These are phyloP conservation scores for Bolinopsis microptera DNA, from an alignment of 37 sponge, comb jelly and placozoan genomes.

Conservation along the genomic window DNA sequence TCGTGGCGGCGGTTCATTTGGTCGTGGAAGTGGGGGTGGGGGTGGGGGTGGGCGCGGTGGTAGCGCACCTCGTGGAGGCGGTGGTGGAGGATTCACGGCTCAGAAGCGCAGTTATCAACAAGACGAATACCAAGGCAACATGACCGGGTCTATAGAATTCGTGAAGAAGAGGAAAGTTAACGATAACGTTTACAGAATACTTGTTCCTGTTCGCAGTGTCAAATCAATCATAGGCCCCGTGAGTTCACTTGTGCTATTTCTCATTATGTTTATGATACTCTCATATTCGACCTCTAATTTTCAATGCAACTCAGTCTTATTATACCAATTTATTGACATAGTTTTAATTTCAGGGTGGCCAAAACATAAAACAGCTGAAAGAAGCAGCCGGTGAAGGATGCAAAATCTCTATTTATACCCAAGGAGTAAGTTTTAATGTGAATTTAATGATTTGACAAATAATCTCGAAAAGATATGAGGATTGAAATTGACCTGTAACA, in stretches of 20 bases:
- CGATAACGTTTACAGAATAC: slow-evolving; percentile 23
- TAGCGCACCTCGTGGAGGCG: not conserved
- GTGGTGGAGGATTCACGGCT: not conserved
- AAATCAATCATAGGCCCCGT: slow-evolving; percentile 32
- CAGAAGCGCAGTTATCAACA: slow-evolving; percentile 27
- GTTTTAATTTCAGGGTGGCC: not conserved
- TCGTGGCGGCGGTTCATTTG: not conserved
- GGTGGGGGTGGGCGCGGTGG: not conserved
- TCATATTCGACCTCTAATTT: not conserved
- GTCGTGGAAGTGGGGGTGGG: not conserved
- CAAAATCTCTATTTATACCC: slow-evolving; percentile 42
- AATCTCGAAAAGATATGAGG: no score
- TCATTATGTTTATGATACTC: no score
- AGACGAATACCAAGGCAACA: not conserved
- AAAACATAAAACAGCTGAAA: not conserved
- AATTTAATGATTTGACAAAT: not conserved
- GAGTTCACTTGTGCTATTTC: not conserved
- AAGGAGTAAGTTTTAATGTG: not conserved
- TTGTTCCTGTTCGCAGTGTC: slow-evolving; percentile 1
- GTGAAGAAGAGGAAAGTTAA: slow-evolving; percentile 36
- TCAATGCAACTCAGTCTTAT: no score
- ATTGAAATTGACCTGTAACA: no score
- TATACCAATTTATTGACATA: not conserved
- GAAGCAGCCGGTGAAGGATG: slow-evolving; percentile 21
- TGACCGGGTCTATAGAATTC: slow-evolving; percentile 32